These are phyloP conservation scores for Epirrita christyi DNA, from an alignment of 2,888 invertebrate genomes.

Conservation along the genomic window DNA sequence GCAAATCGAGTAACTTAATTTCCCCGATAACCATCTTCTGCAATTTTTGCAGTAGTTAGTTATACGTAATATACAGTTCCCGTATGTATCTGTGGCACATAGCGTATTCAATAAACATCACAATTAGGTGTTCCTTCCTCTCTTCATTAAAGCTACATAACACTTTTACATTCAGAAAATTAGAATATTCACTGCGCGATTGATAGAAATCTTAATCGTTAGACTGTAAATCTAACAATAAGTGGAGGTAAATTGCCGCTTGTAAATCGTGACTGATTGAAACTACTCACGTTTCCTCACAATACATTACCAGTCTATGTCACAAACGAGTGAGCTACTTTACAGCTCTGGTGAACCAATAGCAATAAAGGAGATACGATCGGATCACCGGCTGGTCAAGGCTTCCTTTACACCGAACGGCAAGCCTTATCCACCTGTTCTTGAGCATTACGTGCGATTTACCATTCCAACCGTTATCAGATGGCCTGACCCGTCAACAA, in stretches of 20 bases:
- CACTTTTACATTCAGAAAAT: too few relatives aligned
- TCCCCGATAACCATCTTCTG: too few relatives aligned
- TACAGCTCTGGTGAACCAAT: constrained; percentile 48
- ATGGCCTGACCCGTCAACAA: constrained; percentile 71
- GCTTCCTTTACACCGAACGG: constrained; percentile 46
- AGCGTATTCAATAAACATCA: too few relatives aligned
- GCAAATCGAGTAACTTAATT: too few relatives aligned
- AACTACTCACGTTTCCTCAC: constrained; percentile 27
- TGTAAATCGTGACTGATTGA: constrained; percentile 25
- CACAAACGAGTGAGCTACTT: constrained; percentile 49
- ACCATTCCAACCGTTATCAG: constrained; percentile 74
- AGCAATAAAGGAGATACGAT: constrained; percentile 61
- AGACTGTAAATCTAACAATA: background rate
- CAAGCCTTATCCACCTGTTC: constrained; percentile 58
- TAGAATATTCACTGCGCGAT: background rate
- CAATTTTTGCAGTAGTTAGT: too few relatives aligned
- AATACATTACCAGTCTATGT: constrained; percentile 33
- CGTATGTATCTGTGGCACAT: too few relatives aligned
- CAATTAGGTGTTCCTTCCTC: too few relatives aligned
- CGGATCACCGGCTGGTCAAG: constrained; percentile 70
- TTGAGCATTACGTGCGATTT: constrained; percentile 78
- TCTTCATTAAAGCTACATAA: too few relatives aligned
- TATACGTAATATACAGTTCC: too few relatives aligned
- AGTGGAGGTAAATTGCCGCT: background rate
- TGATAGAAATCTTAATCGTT: constrained; percentile 1